These are phyloP conservation scores for Tragelaphus strepsiceros DNA, from an alignment of 2,113 vertebrate species.

Conservation along the genomic window DNA sequence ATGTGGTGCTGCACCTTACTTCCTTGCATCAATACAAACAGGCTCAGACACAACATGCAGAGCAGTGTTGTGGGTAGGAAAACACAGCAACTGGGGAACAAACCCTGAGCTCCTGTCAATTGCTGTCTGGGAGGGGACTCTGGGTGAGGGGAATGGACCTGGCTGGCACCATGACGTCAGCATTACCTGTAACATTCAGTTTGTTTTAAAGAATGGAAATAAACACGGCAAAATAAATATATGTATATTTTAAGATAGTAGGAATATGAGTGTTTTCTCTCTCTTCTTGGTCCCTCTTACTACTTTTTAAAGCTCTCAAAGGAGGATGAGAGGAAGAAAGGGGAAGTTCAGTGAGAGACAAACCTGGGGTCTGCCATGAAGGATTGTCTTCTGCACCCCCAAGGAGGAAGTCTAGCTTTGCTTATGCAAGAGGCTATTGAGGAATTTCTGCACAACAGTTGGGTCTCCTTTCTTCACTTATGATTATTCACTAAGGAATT, in stretches of 20 bases:
- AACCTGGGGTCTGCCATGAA: neutral
- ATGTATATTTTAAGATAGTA: neutral
- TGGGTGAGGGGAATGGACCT: too few relatives aligned
- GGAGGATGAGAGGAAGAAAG: neutral
- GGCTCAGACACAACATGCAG: neutral
- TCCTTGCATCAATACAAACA: neutral
- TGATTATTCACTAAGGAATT: neutral
- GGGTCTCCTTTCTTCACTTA: neutral
- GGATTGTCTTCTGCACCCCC: neutral
- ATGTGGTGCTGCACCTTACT: neutral
- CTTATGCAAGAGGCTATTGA: neutral
- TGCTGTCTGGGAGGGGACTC: neutral
- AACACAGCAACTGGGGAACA: too few relatives aligned
- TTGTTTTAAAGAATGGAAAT: neutral
- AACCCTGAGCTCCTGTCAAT: rapidly evolving
- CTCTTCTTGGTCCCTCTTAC: neutral
- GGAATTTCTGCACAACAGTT: neutral
- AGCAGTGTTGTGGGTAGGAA: neutral
- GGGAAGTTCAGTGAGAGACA: neutral
- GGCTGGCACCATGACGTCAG: neutral
- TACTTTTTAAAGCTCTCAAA: neutral
- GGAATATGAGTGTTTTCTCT: neutral
- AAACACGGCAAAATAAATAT: neutral
- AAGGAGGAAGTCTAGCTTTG: neutral
- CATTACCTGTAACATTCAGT: neutral